Evolutionary conservation across 2,888 invertebrate species (phyloP).

Genomic region (Hirtodrosophila duncani): DNA sequence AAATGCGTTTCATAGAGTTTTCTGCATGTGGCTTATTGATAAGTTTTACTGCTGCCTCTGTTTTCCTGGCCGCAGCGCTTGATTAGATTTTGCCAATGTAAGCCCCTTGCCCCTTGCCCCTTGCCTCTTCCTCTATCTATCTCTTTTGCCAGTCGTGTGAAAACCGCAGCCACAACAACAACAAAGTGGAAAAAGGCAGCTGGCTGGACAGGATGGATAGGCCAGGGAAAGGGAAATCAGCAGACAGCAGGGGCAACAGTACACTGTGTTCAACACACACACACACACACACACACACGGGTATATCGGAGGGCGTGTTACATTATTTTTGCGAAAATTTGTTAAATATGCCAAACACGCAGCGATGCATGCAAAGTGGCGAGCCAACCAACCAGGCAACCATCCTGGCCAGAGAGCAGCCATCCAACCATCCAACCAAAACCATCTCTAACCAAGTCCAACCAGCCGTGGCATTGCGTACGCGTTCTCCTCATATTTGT

Average conservation of each 20-base stretch:
- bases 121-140: not conserved
- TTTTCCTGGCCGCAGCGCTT: constrained; percentile 59
- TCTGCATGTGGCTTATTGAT: constrained; percentile 56
- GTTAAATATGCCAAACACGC: constrained; percentile 72
- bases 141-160: constrained; percentile 10
- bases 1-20: constrained; percentile 9
- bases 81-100: constrained; percentile 64
- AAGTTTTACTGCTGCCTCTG: constrained; percentile 32
- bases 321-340: constrained; percentile 71
- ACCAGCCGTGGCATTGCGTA: constrained; percentile 68
- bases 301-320: constrained; percentile 48
- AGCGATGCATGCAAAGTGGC: constrained; percentile 71
- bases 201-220: not conserved
- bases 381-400: constrained; percentile 25
- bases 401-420: constrained; percentile 2
- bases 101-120: constrained; percentile 1
- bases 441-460: constrained; percentile 37
- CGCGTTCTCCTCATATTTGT: constrained; percentile 66
- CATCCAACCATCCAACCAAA: constrained; percentile 34
- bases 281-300: too few species aligned
- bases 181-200: constrained; percentile 3
- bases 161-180: constrained; percentile 57
- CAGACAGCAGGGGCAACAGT: not conserved
- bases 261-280: too few species aligned
- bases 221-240: not conserved